Conservation (phyloP, 35 echinoderm and acorn worm genomes). For the Lytechinus variegatus region DNA sequence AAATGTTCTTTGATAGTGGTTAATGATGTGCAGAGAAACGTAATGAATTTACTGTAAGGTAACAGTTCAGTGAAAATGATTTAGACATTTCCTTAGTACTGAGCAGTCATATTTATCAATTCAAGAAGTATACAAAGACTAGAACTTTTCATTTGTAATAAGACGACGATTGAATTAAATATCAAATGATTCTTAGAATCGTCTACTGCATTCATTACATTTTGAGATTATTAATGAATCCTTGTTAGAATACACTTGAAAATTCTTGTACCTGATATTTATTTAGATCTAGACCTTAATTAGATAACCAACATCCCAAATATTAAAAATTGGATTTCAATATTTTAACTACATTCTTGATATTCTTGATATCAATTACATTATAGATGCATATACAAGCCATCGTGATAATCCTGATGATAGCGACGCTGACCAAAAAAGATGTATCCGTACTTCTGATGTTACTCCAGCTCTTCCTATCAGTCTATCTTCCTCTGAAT, state of each 20-base stretch:
- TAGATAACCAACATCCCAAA: background rate
- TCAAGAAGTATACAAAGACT: too few relatives aligned
- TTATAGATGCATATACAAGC: conserved; percentile 58
- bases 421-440: background rate
- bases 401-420: conserved; percentile 39
- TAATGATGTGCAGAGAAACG: too few relatives aligned
- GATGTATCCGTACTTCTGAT: conserved; percentile 60
- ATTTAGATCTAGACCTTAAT: background rate
- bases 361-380: background rate
- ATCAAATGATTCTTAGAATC: background rate
- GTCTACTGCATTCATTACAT: too few relatives aligned
- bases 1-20: too few relatives aligned
- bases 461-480: conserved; percentile 74
- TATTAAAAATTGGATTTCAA: background rate
- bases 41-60: too few relatives aligned
- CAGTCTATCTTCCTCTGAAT: conserved; percentile 48
- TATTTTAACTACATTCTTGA: background rate
- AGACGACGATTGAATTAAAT: background rate
- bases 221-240: too few relatives aligned
- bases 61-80: too few relatives aligned
- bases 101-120: too few relatives aligned
- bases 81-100: too few relatives aligned
- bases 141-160: background rate
- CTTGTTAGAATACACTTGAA: too few relatives aligned
- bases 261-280: too few relatives aligned